Evolutionary conservation across 2,113 vertebrate genomes (phyloP).

Genomic region (Otus sunia): DNA sequence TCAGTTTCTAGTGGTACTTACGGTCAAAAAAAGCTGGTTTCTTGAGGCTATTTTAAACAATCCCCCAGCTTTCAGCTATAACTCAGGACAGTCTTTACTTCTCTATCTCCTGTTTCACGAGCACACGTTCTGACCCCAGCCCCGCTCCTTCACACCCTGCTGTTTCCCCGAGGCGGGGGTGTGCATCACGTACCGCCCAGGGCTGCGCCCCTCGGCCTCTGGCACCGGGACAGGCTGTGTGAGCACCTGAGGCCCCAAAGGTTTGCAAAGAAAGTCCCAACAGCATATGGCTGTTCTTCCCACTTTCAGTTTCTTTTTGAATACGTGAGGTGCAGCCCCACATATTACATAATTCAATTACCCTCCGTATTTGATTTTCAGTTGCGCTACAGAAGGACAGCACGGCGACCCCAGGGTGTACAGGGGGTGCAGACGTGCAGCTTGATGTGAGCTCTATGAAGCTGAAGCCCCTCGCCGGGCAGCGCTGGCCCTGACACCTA

Average conservation of each 20-base stretch:
- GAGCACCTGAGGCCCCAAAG: fast-evolving
- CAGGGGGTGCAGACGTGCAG: neutral
- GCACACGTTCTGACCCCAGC: neutral
- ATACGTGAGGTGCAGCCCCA: fast-evolving
- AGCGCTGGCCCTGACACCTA: fast-evolving
- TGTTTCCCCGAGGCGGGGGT: neutral
- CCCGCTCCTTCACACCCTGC: neutral
- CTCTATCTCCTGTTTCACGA: too few species aligned
- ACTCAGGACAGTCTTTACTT: neutral
- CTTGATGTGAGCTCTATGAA: neutral
- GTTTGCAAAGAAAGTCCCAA: neutral
- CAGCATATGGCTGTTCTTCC: fast-evolving
- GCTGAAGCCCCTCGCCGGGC: fast-evolving
- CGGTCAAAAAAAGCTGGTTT: fast-evolving
- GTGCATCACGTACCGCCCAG: fast-evolving
- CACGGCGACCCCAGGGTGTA: fast-evolving
- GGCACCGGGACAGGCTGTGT: fast-evolving
- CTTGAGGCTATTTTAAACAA: neutral
- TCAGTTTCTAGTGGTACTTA: neutral
- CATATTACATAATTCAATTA: fast-evolving
- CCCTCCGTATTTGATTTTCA: neutral
- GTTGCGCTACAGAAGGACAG: too few species aligned
- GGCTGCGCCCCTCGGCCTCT: fast-evolving
- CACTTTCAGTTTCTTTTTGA: neutral
- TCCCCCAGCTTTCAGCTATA: neutral